Evolutionary conservation across 2,113 vertebrate species (phyloP).

Genomic region (Percopsis transmontana): DNA sequence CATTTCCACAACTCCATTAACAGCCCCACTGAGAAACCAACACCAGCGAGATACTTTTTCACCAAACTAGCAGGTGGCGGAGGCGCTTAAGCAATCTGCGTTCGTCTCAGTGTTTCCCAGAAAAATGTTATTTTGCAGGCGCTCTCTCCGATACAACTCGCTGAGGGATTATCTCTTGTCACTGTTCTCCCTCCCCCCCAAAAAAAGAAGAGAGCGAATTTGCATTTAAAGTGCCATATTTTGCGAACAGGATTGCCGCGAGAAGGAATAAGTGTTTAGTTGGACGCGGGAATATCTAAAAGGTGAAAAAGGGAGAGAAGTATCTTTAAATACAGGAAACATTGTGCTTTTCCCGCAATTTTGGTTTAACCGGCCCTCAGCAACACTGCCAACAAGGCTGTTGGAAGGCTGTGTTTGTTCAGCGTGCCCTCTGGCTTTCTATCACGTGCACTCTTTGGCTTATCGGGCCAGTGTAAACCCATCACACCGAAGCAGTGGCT

Average conservation of each 20-base stretch:
- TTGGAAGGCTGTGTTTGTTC: constrained; percentile 5
- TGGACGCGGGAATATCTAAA: constrained; percentile 45
- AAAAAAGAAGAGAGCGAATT: constrained; percentile 57
- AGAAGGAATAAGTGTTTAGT: constrained; percentile 9
- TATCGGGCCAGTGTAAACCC: constrained; percentile 53
- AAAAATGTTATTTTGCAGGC: constrained; percentile 63
- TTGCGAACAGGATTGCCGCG: constrained; percentile 10
- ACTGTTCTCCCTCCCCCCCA: constrained; percentile 46
- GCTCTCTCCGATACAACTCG: constrained; percentile 48
- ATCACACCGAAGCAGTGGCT: constrained; percentile 50
- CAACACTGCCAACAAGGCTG: constrained; percentile 19
- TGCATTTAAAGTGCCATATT: constrained; percentile 78
- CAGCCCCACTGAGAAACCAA: constrained; percentile 58
- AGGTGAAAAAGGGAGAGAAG: constrained; percentile 45
- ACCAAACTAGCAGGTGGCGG: constrained; percentile 62
- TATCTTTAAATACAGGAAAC: constrained; percentile 53
- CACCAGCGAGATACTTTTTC: constrained; percentile 54
- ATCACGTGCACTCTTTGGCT: constrained; percentile 29
- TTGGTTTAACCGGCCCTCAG: constrained; percentile 36
- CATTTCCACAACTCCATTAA: constrained; percentile 66
- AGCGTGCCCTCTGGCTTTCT: constrained; percentile 36
- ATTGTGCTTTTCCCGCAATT: constrained; percentile 12
- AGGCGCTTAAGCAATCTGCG: constrained; percentile 61
- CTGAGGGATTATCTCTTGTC: constrained; percentile 71
- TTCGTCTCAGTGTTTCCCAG: constrained; percentile 51